Base-by-base conservation (phyloP, 2,113 vertebrate genomes). In the Cariama cristata region DNA sequence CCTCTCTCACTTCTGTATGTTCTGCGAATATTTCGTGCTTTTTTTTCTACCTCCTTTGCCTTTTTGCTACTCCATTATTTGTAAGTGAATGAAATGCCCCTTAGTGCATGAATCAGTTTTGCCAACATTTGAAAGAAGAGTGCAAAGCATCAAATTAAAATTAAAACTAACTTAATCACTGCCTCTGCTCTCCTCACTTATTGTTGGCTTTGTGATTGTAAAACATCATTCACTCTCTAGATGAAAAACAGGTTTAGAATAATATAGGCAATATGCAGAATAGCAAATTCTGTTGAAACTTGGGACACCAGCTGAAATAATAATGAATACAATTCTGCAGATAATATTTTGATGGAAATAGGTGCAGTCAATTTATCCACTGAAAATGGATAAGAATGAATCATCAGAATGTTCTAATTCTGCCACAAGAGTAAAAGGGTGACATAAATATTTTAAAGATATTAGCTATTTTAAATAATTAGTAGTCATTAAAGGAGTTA, bases 291-390 rank as follows among this genome's bases (percentile, higher is more conserved):
- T 85, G 23, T 83, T 93, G 71, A 93, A 94, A 73, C 27, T 19
- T 66, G 27, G 58, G 56, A 88, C 35, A 80, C 14, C 3, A 83
- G 6, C 53, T 92, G 87, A 92, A 90, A 96, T 93, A 93, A 95
- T 74, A 96, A 91, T 63, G 66, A 93, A 68, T 72, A 52, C 32
- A 79, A 32, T 89, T 83, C 89, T 49, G 66, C n/a, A 88, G 82
- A 75, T 93, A 92, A 66, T 79, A 80, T 93, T 97, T 91, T 93
- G 74, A 93, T 94, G 86, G 86, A 96, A 93, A 75, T 79, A 56
- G 73, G 27, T 75, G 55, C 32, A 88, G 59, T 88, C 58, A 84
- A 94, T 93, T 96, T 91, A 92, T 63, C 59, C 8, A 59, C 30
- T 86, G 55, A 6, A 69, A 62, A 90, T 90, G 67, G 91, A 73